phyloP scores from a whole-genome alignment of 1,140 invertebrate genomes.

The Tetranychus urticae region DNA sequence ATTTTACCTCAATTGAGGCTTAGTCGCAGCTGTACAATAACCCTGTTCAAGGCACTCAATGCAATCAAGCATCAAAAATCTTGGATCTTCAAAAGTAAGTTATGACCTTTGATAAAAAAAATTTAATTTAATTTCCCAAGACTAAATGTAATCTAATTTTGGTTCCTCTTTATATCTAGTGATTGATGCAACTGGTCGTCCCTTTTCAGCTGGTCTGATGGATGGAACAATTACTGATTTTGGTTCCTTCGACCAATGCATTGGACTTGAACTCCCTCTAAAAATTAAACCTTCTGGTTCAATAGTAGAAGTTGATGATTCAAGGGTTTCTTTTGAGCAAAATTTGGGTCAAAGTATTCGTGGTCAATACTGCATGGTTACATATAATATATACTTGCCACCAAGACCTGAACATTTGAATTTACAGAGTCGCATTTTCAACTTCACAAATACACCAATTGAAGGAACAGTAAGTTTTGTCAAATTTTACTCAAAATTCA shows the following conservation, averaged over 20 bases:
- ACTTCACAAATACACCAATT: slow-evolving; percentile 1
- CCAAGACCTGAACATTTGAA: background rate
- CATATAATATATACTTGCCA: background rate
- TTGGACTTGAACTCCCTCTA: slow-evolving; percentile 1
- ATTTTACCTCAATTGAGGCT: background rate
- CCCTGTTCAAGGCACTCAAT: background rate
- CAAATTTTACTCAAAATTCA: too few species aligned
- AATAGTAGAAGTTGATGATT: too few species aligned
- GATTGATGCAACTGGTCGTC: slow-evolving; percentile 10
- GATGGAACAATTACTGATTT: slow-evolving; percentile 10
- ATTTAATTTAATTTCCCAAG: too few species aligned
- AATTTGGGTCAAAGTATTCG: background rate
- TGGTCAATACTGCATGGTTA: slow-evolving; percentile 6
- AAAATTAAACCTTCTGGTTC: too few species aligned
- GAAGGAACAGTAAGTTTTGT: slow-evolving; percentile 1
- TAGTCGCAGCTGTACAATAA: background rate
- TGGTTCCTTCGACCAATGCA: slow-evolving; percentile 13
- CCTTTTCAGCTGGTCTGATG: slow-evolving; percentile 7
- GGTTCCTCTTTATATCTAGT: background rate
- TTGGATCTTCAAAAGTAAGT: background rate
- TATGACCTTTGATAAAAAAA: too few species aligned
- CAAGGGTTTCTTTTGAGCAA: background rate
- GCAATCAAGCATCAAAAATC: background rate
- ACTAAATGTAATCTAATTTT: too few species aligned
- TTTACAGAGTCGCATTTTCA: slow-evolving; percentile 1